Base-by-base conservation (phyloP, 2,888 invertebrate species). In the Acleris holmiana region DNA sequence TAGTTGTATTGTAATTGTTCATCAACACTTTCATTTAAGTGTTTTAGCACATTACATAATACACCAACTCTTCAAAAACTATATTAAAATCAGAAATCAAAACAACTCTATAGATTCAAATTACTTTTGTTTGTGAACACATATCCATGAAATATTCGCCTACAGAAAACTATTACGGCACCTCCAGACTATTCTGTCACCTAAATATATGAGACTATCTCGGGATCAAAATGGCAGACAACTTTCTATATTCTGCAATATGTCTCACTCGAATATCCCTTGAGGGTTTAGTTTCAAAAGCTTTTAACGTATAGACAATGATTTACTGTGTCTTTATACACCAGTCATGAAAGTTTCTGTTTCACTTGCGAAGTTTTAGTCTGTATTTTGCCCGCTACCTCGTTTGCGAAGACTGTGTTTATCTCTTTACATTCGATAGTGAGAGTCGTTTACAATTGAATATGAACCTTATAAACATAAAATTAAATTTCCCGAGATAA, bases 241-340 rank as follows among this genome's bases (percentile, higher is more conserved):
- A 23, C 40, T n/a, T 41, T 41, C n/a, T 49, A 6, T 41, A 29
- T 21, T 44, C 4, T 18, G 44, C 4, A 15, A 47, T 19, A 41
- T 25, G 44, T 46, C 29, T 44, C 46, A 46, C 46, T 50, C 29
- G n/a, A 60, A 19, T 35, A 41, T 19, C 40, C 25, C 48, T 1
- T 10, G 49, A 2, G 41, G 15, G 41, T 18, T 18, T 23, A 48
- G 49, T 50, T 54, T 56, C 10, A 15, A 21, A 56, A 56, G 56
- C 49, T 62, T 62, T 56, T 50, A 50, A 46, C 25, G 49, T n/a
- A 56, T 50, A 62, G 55, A 49, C 55, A 55, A 13, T 56, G 49
- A 62, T 62, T 44, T 46, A 50, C 56, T 15, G 35, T 35, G 6
- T 29, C 13, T 25, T 4, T 17, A 44, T 44, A 44, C 6, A 6